phyloP scores from a whole-genome alignment of 2,888 invertebrate species.

The Aspidiotus destructor region DNA sequence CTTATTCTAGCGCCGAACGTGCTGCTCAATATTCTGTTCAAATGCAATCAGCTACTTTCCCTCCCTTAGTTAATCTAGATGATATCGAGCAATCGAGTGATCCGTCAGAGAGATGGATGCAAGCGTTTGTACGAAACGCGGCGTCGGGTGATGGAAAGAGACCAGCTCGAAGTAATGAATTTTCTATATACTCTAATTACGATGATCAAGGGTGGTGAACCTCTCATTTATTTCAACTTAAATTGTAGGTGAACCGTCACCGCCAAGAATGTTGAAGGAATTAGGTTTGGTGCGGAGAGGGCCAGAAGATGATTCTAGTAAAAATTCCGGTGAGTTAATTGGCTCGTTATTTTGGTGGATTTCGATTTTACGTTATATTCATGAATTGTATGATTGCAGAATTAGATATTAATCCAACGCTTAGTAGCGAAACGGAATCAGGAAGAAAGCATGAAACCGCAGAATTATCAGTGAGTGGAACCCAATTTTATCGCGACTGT shows the following conservation, averaged over 20 bases:
- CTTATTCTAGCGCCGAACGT: slow-evolving; percentile 56
- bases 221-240: not conserved
- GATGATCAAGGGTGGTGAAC: not conserved
- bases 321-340: too few species aligned
- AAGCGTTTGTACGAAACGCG: slow-evolving; percentile 34
- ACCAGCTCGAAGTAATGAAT: not conserved
- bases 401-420: too few species aligned
- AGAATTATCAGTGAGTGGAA: too few species aligned
- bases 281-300: slow-evolving; percentile 20
- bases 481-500: too few species aligned
- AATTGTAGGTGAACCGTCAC: slow-evolving; percentile 22
- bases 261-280: slow-evolving; percentile 24
- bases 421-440: too few species aligned
- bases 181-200: too few species aligned
- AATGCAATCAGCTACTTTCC: slow-evolving; percentile 37
- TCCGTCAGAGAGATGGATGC: slow-evolving; percentile 36
- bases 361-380: too few species aligned
- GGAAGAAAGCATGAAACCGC: too few species aligned
- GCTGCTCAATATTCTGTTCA: slow-evolving; percentile 53
- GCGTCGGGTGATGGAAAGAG: slow-evolving; percentile 6
- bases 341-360: too few species aligned
- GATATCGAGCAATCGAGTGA: slow-evolving; percentile 36
- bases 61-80: slow-evolving; percentile 38
- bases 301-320: not conserved
- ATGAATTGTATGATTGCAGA: too few species aligned